Base-by-base conservation (phyloP, 2,797 vertebrate species). In the Threskiornis aethiopicus region DNA sequence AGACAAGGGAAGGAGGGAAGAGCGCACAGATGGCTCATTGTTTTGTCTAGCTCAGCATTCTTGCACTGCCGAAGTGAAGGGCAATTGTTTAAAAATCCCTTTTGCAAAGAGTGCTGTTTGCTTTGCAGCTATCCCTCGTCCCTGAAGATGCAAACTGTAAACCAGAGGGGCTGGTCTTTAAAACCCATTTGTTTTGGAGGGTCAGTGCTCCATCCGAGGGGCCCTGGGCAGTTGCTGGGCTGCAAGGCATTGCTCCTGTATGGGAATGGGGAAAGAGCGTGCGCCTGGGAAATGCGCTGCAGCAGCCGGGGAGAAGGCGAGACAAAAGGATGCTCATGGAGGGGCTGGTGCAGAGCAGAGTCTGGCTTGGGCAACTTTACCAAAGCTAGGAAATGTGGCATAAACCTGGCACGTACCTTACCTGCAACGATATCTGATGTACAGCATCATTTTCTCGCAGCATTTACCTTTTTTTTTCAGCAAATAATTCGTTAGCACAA, bases 21-120 rank as follows among this genome's bases (percentile, higher is more conserved):
- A 84, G 76, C 37, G 76, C 96, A 95, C 96, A 97, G 96, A 97
- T 96, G 96, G 95, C 93, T 96, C 91, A 91, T 97, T 97, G 96
- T 97, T 94, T 94, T 83, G 84, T 79, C 46, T 71, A 77, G 65
- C 82, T 84, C 79, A 31, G 86, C 89, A 69, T 97, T 97, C 95
- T 94, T 86, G 69, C 51, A 31, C 67, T 88, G 87, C 75, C 0
- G 1, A 91, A 93, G 91, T 19, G 21, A 89, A 92, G 91, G 87
- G 57, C 95, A 72, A 86, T 96, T 96, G 94, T 95, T 96, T 95
- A 86, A 94, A 96, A 96, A 96, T 97, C 93, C 76, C 66, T 93
- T 93, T 86, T 85, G 79, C 84, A 46, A 89, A 93, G 93, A 79
- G 41, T 46, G 37, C 70, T 92, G 57, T 96, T 95, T 96, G 92